Evolutionary conservation across 2,113 vertebrate genomes (phyloP).

Genomic region (Cricetomys ansorgei): DNA sequence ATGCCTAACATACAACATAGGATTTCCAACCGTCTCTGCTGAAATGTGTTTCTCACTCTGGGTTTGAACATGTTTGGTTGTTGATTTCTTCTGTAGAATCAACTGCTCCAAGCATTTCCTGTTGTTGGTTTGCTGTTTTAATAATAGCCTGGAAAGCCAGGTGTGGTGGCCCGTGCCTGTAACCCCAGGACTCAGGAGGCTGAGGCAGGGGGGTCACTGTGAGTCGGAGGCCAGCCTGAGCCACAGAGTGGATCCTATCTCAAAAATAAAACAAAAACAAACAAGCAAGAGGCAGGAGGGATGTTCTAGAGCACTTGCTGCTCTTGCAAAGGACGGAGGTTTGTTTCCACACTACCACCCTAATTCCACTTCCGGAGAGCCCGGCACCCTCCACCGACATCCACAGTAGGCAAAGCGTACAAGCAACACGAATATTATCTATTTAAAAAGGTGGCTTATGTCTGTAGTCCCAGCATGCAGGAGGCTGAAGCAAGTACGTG

Average conservation of each 20-base stretch:
- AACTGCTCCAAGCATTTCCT: neutral
- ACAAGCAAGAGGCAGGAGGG: neutral
- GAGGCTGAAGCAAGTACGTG: neutral
- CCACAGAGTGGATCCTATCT: neutral
- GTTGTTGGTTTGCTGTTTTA: neutral
- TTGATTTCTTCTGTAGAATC: conserved; percentile 22
- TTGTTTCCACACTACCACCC: neutral
- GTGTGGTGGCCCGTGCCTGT: neutral
- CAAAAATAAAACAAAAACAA: neutral
- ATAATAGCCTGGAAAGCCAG: neutral
- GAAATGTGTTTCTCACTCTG: neutral
- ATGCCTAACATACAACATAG: conserved; percentile 9
- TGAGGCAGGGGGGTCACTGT: neutral
- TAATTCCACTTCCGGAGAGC: neutral
- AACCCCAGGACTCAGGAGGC: neutral
- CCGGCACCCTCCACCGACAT: neutral
- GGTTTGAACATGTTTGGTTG: neutral
- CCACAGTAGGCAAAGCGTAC: neutral
- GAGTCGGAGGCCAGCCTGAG: neutral
- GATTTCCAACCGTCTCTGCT: conserved; percentile 43
- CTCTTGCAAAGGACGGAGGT: neutral
- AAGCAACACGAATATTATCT: too few species aligned
- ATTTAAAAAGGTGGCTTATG: fast-evolving
- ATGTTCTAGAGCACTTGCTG: neutral
- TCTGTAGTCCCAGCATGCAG: neutral